Evolutionary conservation across 2,113 vertebrate species (phyloP), one percentile per base, ranked within the genome.

Genomic region (Brachionichthys hirsutus): DNA sequence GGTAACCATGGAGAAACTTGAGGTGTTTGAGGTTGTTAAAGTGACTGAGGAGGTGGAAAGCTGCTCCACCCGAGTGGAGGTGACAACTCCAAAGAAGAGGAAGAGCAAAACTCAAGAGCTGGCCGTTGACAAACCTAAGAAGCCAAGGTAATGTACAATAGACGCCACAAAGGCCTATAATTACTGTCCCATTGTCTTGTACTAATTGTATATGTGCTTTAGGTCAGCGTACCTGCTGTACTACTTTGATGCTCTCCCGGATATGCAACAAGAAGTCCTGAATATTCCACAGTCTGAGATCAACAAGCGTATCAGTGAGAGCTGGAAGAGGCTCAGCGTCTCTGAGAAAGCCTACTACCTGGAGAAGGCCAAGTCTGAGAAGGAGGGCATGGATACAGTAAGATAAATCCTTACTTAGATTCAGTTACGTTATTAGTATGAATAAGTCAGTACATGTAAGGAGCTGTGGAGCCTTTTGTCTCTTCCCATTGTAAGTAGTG

Each of bases 301-400:
- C 85, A 99, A 99, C 89, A 98, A 98, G 87, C 94, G 95, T 66
- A 98, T 99, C 79, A 99, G 97, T 8, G 96, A 98, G 88, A 98
- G 94, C 62, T 99, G 97, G 97, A 93, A 93, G 70, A 89, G 96
- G 40, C 94, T 99, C 51, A 98, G 93, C 1, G 95, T 98, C 44
- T 92, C 95, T 2, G 97, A 99, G 71, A 98, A 95, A 85, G 94
- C 92, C 70, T 95, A 94, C 82, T 99, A 99, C 63, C 84, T 98
- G 86, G 95, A 98, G 81, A 95, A 92, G 70, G 96, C 97, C 51
- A 94, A 95, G 76, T 85, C 94, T 30, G 97, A 98, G 82, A 97
- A 94, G 72, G 95, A 98, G 59, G 96, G 96, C 0, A 47, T 92
- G 62, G 93, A 95, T 75, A 90, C 92, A 14, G 96, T 99, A 88